Evolutionary conservation across 2,888 invertebrate species (phyloP).

Genomic region (Creontiades dilutus): DNA sequence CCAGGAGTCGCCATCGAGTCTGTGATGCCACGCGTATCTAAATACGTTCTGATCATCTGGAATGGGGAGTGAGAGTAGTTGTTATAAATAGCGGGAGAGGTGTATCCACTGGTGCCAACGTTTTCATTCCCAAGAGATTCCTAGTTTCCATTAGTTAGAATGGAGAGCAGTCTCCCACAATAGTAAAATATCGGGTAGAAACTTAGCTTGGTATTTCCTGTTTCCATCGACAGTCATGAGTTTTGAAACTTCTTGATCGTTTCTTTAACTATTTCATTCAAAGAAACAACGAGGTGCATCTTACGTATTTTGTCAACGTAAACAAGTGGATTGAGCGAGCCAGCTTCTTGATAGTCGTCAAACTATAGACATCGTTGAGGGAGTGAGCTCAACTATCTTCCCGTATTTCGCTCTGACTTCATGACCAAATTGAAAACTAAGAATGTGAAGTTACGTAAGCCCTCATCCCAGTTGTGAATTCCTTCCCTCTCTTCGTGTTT

Average conservation of each 20-base stretch:
- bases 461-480: no score
- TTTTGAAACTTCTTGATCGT: neutral
- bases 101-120: slow-evolving; percentile 1
- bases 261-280: no score
- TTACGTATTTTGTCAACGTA: no score
- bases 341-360: no score
- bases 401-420: no score
- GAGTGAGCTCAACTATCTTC: no score
- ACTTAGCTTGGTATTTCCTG: slow-evolving; percentile 8
- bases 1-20: slow-evolving; percentile 57
- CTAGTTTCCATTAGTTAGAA: neutral
- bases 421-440: no score
- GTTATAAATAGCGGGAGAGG: slow-evolving; percentile 40
- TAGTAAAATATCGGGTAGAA: neutral
- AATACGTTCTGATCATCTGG: slow-evolving; percentile 56
- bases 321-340: no score
- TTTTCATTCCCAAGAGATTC: neutral
- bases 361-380: no score
- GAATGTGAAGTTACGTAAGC: no score
- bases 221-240: neutral
- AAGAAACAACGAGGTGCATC: no score
- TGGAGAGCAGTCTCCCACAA: neutral
- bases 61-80: slow-evolving; percentile 63
- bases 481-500: no score
- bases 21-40: slow-evolving; percentile 60